phyloP scores from a whole-genome alignment of 2,888 invertebrate genomes.

The Platerodrilus igneus region DNA sequence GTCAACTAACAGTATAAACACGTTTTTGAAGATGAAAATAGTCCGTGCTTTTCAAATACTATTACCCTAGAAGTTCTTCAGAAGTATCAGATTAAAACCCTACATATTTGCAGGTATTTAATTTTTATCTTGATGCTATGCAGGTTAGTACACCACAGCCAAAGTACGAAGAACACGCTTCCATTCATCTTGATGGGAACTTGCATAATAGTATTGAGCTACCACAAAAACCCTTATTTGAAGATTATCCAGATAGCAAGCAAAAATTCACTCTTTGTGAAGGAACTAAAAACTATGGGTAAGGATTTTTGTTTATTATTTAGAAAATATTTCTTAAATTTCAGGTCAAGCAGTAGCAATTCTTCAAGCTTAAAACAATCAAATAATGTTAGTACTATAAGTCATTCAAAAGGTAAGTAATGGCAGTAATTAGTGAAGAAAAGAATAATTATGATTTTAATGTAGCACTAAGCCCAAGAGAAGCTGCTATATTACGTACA shows the following conservation, averaged over 20 bases:
- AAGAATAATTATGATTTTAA: conserved; percentile 39
- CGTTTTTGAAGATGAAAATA: conserved; percentile 32
- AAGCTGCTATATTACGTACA: conserved; percentile 42
- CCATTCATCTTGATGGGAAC: conserved; percentile 9
- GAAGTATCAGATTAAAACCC: conserved; percentile 47
- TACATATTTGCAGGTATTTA: conserved; percentile 63
- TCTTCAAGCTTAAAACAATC: conserved; percentile 33
- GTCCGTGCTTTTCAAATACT: conserved; percentile 15
- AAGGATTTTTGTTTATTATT: conserved; percentile 20
- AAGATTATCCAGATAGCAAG: conserved; percentile 26
- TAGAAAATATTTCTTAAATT: neutral
- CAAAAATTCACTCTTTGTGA: conserved; percentile 41
- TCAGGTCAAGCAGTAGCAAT: conserved; percentile 34
- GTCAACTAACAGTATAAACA: conserved; percentile 38
- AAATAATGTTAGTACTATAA: conserved; percentile 29
- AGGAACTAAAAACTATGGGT: conserved; percentile 42
- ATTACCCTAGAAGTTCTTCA: conserved; percentile 8
- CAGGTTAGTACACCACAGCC: conserved; percentile 60
- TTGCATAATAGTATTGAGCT: conserved; percentile 10
- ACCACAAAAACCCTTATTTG: conserved; percentile 39
- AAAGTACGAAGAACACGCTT: conserved; percentile 36
- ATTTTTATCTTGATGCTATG: conserved; percentile 57
- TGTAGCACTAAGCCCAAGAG: conserved; percentile 43
- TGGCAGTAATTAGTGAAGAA: conserved; percentile 39
- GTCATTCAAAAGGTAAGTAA: conserved; percentile 32